Percentiles rank a stretch among this genome's conserved stretches.
phyloP scores from a whole-genome alignment of 1,140 invertebrate genomes.

The Mizuhopecten yessoensis region DNA sequence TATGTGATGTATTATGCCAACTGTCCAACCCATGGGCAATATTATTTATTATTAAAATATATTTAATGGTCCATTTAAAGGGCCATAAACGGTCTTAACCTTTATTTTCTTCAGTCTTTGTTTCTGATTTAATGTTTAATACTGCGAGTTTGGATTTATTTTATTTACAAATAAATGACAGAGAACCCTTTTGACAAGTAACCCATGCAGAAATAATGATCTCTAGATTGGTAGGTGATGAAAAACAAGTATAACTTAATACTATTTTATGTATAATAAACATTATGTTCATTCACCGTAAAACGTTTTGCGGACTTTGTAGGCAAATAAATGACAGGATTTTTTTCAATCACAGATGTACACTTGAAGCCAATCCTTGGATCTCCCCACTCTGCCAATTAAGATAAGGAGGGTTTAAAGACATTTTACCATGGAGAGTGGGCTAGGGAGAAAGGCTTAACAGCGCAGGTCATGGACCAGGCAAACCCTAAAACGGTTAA shows the following conservation, averaged over 20 bases:
- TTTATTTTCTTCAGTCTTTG: neutral
- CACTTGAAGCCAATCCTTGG: neutral
- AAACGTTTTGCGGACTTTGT: conserved; percentile 16
- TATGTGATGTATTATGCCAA: too few species aligned
- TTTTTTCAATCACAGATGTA: neutral
- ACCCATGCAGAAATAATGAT: conserved; percentile 34
- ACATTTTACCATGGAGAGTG: neutral
- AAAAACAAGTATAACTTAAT: neutral
- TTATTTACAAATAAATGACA: conserved; percentile 12
- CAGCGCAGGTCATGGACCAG: neutral
- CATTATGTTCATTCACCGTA: neutral
- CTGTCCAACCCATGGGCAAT: too few species aligned
- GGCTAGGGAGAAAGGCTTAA: neutral
- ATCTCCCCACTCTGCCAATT: conserved; percentile 4
- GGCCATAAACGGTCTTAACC: neutral
- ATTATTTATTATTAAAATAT: too few species aligned
- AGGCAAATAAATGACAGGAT: neutral
- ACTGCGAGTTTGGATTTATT: neutral
- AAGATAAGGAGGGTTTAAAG: conserved; percentile 17
- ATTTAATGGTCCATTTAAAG: neutral
- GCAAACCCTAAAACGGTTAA: neutral
- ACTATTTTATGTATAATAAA: conserved; percentile 20
- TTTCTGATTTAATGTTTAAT: neutral
- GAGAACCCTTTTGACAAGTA: conserved; percentile 26
- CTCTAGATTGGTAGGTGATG: neutral